phyloP scores from a whole-genome alignment of 2,113 vertebrate species.

The Apistogramma diplotaenia region DNA sequence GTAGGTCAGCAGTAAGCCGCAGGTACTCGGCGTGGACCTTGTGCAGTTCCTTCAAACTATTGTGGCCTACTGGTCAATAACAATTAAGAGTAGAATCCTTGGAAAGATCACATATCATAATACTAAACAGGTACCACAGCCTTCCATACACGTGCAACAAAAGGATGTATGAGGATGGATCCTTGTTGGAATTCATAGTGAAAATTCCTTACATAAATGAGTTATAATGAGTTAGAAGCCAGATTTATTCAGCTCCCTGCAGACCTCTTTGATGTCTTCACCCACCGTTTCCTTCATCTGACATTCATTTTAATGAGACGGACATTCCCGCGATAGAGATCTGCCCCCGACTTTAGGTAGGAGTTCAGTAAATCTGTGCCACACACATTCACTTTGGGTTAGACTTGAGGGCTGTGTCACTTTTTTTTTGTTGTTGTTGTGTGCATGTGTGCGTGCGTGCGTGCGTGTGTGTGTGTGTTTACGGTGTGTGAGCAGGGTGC shows the following conservation, averaged over 20 bases:
- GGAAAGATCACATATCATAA: background rate
- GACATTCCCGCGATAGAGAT: slow-evolving; percentile 52
- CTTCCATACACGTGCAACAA: background rate
- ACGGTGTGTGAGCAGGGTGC: slow-evolving; percentile 49
- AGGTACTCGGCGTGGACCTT: slow-evolving; percentile 8
- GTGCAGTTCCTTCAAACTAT: background rate
- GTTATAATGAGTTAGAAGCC: slow-evolving; percentile 46
- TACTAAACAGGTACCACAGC: background rate
- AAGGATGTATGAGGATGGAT: background rate
- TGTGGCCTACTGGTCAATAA: background rate
- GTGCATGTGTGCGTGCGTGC: slow-evolving; percentile 37
- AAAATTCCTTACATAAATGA: slow-evolving; percentile 16
- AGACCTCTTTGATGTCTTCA: slow-evolving; percentile 55
- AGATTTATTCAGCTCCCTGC: slow-evolving; percentile 43
- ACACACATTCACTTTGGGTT: slow-evolving; percentile 25
- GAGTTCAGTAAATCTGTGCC: slow-evolving; percentile 36
- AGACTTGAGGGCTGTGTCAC: background rate
- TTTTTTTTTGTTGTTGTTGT: background rate
- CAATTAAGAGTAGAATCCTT: background rate
- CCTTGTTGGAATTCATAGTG: background rate
- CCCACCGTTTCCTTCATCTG: slow-evolving; percentile 58
- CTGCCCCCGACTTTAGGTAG: slow-evolving; percentile 31
- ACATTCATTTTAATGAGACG: slow-evolving; percentile 60
- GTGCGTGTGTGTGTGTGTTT: slow-evolving; percentile 38
- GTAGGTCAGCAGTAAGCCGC: slow-evolving; percentile 57